These are phyloP conservation scores for Thalassophryne amazonica DNA, from an alignment of 2,797 vertebrate species.

Conservation along the genomic window DNA sequence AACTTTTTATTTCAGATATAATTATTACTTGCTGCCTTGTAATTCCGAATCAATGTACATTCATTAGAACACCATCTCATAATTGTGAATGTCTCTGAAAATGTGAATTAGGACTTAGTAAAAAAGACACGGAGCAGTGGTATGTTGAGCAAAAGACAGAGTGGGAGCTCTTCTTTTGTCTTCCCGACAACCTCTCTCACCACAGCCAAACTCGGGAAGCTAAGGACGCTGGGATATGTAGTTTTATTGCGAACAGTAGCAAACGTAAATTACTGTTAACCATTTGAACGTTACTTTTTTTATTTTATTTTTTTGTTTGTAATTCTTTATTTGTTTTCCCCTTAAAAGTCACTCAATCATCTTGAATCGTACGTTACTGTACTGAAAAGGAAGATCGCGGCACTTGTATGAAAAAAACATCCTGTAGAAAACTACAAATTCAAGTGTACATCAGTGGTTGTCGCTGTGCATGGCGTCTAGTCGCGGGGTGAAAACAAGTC, in stretches of 20 bases:
- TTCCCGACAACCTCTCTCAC: not conserved
- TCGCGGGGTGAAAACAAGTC: constrained; percentile 56
- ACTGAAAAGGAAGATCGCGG: constrained; percentile 35
- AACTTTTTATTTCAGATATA: no score
- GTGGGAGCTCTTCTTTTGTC: constrained; percentile 21
- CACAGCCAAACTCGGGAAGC: not conserved
- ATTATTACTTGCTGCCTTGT: no score
- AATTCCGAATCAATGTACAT: no score
- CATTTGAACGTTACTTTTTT: not conserved
- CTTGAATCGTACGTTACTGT: constrained; percentile 31
- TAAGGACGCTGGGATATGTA: constrained; percentile 73
- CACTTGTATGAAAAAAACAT: constrained; percentile 33
- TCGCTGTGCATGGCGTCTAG: constrained; percentile 61
- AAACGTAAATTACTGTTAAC: rapidly evolving
- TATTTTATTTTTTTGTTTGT: not conserved
- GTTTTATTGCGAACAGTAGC: constrained; percentile 15
- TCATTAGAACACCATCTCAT: no score
- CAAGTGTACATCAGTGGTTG: constrained; percentile 11
- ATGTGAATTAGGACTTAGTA: no score
- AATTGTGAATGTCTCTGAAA: no score
- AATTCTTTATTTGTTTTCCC: not conserved
- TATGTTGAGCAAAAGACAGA: not conserved
- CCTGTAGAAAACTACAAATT: constrained; percentile 58
- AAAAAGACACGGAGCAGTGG: not conserved
- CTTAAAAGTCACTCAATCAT: rapidly evolving